Conservation (phyloP, 2,797 vertebrate genomes). For the Amblyraja radiata region DNA sequence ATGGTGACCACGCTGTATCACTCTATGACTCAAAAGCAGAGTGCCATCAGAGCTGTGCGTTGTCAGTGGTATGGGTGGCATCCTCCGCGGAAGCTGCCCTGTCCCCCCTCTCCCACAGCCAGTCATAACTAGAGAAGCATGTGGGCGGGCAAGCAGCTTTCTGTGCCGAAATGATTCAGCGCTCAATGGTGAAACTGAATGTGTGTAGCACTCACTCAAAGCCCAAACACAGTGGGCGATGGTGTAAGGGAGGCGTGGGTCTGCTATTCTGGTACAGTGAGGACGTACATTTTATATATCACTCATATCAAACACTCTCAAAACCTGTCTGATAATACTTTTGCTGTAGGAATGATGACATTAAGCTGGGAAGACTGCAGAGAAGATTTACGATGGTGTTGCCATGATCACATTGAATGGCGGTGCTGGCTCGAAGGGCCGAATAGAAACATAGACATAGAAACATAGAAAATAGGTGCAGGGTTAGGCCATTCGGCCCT, state of each 20-base stretch:
- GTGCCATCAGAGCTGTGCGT: background rate
- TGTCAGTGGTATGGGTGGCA: background rate
- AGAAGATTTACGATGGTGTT: too few species aligned
- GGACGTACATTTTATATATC: background rate
- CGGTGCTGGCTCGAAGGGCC: too few species aligned
- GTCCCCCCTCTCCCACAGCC: background rate
- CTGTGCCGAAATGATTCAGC: conserved; percentile 6
- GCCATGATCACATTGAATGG: too few species aligned
- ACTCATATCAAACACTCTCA: background rate
- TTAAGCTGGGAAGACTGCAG: background rate
- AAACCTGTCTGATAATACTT: background rate
- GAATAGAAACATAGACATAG: too few species aligned
- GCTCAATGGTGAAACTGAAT: conserved; percentile 7
- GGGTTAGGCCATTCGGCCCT: too few species aligned
- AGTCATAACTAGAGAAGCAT: conserved; percentile 27
- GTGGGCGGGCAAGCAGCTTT: conserved; percentile 12
- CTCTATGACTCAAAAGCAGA: background rate
- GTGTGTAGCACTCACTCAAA: background rate
- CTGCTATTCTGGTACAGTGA: background rate
- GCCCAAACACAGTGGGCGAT: conserved; percentile 2
- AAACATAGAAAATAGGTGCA: too few species aligned
- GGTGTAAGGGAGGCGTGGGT: background rate
- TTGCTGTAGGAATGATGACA: too few species aligned
- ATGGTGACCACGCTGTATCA: too few species aligned
- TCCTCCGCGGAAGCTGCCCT: background rate